A percentile compares a stretch with the other conserved stretches of the same genome.
Conservation (phyloP, 2,113 vertebrate genomes). For the Protomyctophum bolini region DNA sequence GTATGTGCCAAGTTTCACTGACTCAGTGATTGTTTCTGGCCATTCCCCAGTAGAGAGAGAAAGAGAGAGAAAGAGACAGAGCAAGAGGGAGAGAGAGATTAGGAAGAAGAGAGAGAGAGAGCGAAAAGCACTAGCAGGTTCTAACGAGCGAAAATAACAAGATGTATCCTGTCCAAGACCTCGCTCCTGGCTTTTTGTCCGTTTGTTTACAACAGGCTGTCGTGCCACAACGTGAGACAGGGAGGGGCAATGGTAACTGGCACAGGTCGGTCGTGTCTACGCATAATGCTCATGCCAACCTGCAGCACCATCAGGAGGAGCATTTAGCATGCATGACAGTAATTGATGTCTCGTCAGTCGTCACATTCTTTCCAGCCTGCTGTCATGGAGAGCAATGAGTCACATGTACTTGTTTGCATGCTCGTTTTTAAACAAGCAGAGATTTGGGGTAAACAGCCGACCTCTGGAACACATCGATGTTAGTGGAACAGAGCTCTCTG, state of each 20-base stretch:
- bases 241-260: neutral
- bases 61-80: conserved; percentile 1
- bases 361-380: conserved; percentile 67
- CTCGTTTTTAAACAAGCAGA: conserved; percentile 57
- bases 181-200: conserved; percentile 50
- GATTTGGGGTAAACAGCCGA: conserved; percentile 45
- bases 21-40: conserved; percentile 64
- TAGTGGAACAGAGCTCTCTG: conserved; percentile 2
- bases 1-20: conserved; percentile 54
- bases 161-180: conserved; percentile 66
- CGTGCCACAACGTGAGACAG: conserved; percentile 6
- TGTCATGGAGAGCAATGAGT: conserved; percentile 59
- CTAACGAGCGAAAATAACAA: conserved; percentile 63
- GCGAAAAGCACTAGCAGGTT: conserved; percentile 14
- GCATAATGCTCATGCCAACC: conserved; percentile 1
- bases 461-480: conserved; percentile 23
- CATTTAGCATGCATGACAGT: conserved; percentile 55
- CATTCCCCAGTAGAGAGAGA: conserved; percentile 32
- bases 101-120: neutral
- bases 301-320: conserved; percentile 15
- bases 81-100: neutral
- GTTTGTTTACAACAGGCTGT: conserved; percentile 30
- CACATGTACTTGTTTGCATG: conserved; percentile 47
- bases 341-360: conserved; percentile 36
- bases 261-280: conserved; percentile 14